Base-by-base conservation (phyloP, 2,113 vertebrate genomes). In the Daboia siamensis region DNA sequence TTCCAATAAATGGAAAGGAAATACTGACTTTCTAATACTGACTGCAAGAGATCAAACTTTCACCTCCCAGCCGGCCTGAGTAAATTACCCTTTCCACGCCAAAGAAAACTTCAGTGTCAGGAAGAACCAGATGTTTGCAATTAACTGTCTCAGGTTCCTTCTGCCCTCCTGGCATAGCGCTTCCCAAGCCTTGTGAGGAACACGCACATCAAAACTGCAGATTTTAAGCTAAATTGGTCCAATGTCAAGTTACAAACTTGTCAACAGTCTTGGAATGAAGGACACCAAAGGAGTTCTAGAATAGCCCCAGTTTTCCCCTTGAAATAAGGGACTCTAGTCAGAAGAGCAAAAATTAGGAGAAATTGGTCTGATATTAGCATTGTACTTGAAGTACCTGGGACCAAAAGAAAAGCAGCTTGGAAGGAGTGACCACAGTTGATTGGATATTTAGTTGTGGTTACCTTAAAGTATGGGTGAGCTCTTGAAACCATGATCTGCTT, bases 121-220 rank as follows among this genome's bases (percentile, higher is more conserved):
- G 33, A 80, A 61, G 52, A 92, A 64, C 52, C 84, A 94, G 93
- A 94, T 94, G 93, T 90, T 90, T 92, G 84, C 59, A 90, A 90
- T 94, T 92, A 93, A 86, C 39, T 57, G 86, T 23, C 90, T 80
- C 86, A 89, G 48, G 85, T 86, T 90, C 88, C 44, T 56, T 44
- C 93, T 90, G 90, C 93, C 93, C 87, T 93, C 90, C 87, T 91
- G 90, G 87, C 64, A 90, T 64, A 59, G 56, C 51, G 48, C 87
- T 87, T 90, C 80, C 56, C 74, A 74, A 48, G 46, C 51, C 52
- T 5, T 17, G 90, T 61, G 57, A 69, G 39, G 26, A 33, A 39
- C 90, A 86, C 15, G 3, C 48, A 80, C 10, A 44, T 69, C 29
- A 69, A 80, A 86, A 86, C 55, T 87, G 10, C 33, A 74, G 90